phyloP scores from a whole-genome alignment of 2,888 invertebrate species.

The Philereme vetulata region DNA sequence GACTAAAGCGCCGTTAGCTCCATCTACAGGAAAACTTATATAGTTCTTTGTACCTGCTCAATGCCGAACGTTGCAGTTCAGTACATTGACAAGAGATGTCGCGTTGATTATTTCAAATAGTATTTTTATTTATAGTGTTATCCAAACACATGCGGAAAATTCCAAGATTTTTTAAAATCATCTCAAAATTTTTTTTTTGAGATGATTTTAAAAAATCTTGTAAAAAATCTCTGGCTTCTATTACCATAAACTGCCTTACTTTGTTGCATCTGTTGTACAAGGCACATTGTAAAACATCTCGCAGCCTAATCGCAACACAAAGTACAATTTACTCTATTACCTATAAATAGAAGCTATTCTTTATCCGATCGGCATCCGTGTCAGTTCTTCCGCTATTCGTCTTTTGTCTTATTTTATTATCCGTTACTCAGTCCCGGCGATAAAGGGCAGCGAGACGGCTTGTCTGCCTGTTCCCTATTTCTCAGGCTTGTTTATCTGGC shows the following conservation, averaged over 20 bases:
- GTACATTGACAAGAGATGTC: no score
- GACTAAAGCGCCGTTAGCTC: no score
- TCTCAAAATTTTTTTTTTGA: no score
- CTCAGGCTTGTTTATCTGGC: slow-evolving; percentile 80
- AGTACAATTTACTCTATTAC: slow-evolving; percentile 45
- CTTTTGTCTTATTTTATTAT: slow-evolving; percentile 79
- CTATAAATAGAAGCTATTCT: slow-evolving; percentile 41
- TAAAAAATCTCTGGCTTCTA: no score
- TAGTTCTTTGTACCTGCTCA: no score
- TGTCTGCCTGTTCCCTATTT: slow-evolving; percentile 79
- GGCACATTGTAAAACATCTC: slow-evolving; percentile 6
- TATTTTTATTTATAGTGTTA: no score
- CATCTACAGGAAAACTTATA: no score
- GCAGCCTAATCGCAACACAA: slow-evolving; percentile 20
- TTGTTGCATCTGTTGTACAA: background rate
- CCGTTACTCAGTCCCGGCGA: slow-evolving; percentile 66
- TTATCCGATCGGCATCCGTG: slow-evolving; percentile 40
- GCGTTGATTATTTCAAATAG: no score
- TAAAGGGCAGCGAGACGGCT: slow-evolving; percentile 80
- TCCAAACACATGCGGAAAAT: no score
- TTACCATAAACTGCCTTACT: background rate
- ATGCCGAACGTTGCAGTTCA: no score
- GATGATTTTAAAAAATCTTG: no score
- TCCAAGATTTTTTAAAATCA: no score
- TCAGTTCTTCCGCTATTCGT: slow-evolving; percentile 62